Base-by-base conservation (phyloP, 2,113 vertebrate species). In the Tachuris rubrigastra region DNA sequence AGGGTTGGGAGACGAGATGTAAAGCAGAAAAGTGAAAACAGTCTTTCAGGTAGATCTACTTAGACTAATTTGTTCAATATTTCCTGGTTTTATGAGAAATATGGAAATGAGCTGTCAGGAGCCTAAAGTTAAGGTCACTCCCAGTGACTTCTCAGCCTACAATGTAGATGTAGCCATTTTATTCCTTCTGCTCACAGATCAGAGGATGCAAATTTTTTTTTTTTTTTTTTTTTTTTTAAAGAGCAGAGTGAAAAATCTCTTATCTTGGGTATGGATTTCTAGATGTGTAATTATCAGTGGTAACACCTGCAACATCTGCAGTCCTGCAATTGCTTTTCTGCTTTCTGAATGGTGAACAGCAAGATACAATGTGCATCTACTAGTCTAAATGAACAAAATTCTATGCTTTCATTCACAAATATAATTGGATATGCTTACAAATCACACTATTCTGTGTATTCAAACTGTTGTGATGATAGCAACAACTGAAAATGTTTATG, bases 401-500 rank as follows among this genome's bases (percentile, higher is more conserved):
- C 0, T 0, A 10, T 86, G 63, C 41, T 91, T 90, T 94, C 46
- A 63, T 85, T 96, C 92, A 86, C 55, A 93, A 89, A 94, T 87
- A 88, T 86, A 80, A 94, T 84, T 91, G 42, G 8, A 71, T 44
- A 63, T 71, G 37, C 65, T 90, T 77, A 93, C 35, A 91, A 90
- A 91, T 80, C 21, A 86, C 30, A 25, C 59, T 80, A 49, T 80
- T 87, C 55, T 69, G 2, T 67, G 42, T 94, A 50, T 74, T 94
- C 65, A 88, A 62, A 63, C 72, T 89, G 55, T 65, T 72, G 60
- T 42, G 80, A 59, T 89, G 77, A 85, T 76, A 94, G 53, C 44
- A 92, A 66, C 59, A 87, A 93, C 85, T 50, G 63, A 83, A 88
- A 90, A 88, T 55, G 63, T 92, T 94, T 93, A 80, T 65, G 89